These are phyloP conservation scores for Bos indicus DNA, from an alignment of 2,113 vertebrate genomes.

Conservation along the genomic window DNA sequence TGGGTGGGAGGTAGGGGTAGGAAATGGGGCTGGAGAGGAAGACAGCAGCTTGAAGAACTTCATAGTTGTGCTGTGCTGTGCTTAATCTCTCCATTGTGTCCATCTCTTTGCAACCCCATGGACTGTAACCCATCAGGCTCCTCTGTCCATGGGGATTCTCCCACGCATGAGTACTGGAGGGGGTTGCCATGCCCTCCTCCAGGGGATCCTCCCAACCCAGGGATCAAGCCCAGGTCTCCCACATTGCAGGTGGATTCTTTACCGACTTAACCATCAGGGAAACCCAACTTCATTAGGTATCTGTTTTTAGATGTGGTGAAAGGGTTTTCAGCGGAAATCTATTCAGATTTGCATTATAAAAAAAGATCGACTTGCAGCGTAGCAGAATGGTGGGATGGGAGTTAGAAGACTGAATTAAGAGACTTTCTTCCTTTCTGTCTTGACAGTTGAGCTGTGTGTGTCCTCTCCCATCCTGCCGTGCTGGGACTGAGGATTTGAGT, in stretches of 20 bases:
- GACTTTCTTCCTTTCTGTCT: neutral
- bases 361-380: neutral
- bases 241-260: neutral
- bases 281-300: neutral
- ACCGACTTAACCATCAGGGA: neutral
- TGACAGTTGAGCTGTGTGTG: neutral
- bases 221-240: neutral
- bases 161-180: neutral
- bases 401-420: neutral
- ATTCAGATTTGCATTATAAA: neutral
- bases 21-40: neutral
- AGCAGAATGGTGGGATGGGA: neutral
- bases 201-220: neutral
- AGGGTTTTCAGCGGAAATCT: neutral
- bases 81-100: neutral
- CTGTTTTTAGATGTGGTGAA: neutral
- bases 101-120: neutral
- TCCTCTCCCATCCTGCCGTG: neutral
- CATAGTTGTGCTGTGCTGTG: neutral
- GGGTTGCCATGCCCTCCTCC: neutral
- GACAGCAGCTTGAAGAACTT: neutral
- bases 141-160: neutral
- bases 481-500: neutral
- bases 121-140: neutral
- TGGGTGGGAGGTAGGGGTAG: neutral